A percentile compares a stretch with the other conserved stretches of the same genome.
phyloP scores from a whole-genome alignment of 2,888 invertebrate species.

The Lasioglossum leucozonium region DNA sequence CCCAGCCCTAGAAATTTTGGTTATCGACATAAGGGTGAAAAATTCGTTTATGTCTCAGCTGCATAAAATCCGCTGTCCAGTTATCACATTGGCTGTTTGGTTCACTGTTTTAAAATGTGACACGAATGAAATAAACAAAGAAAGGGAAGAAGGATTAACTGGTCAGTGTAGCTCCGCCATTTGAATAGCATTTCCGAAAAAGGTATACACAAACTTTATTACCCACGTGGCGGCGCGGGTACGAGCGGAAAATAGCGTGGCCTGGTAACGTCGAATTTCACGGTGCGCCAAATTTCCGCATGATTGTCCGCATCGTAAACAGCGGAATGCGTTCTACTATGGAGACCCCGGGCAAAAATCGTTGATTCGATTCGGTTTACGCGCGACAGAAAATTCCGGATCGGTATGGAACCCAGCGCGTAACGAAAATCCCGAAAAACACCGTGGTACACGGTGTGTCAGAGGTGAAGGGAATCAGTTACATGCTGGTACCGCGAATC shows the following conservation, averaged over 20 bases:
- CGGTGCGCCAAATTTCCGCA: slow-evolving; percentile 46
- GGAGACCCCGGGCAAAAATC: slow-evolving; percentile 35
- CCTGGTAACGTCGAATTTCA: slow-evolving; percentile 28
- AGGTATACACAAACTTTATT: slow-evolving; percentile 21
- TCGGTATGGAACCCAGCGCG: slow-evolving; percentile 1
- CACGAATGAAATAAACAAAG: not conserved
- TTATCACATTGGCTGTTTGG: not conserved
- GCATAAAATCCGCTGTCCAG: not conserved
- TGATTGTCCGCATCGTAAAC: slow-evolving; percentile 55
- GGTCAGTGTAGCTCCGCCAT: not conserved
- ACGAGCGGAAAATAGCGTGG: slow-evolving; percentile 14
- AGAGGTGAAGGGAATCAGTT: slow-evolving; percentile 23
- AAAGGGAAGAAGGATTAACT: not conserved
- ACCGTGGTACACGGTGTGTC: not conserved
- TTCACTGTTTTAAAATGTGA: not conserved
- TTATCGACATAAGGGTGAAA: too few relatives aligned
- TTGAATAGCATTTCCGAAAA: slow-evolving; percentile 19
- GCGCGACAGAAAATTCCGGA: slow-evolving; percentile 33
- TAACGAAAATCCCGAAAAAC: slow-evolving; percentile 40
- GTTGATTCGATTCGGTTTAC: slow-evolving; percentile 51
- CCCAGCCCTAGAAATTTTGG: too few relatives aligned
- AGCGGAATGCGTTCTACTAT: slow-evolving; percentile 5
- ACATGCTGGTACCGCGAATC: slow-evolving; percentile 16
- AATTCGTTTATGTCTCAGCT: too few relatives aligned
- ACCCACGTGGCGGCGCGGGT: not conserved